These are phyloP conservation scores for Rhingia campestris DNA, from an alignment of 2,888 invertebrate species.

Conservation along the genomic window DNA sequence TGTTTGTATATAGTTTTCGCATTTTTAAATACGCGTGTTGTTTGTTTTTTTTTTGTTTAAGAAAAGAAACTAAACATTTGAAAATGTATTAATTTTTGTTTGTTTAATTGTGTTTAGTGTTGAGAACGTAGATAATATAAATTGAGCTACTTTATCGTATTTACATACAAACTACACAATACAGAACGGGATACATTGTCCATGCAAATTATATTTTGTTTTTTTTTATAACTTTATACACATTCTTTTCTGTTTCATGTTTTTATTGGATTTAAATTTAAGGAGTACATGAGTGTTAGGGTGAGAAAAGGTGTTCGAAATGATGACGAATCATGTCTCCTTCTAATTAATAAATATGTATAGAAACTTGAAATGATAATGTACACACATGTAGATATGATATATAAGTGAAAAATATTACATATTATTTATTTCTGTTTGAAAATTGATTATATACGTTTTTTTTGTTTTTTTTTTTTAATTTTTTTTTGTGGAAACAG, in stretches of 20 bases:
- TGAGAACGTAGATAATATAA: slow-evolving; percentile 49
- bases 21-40: slow-evolving; percentile 20
- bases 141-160: slow-evolving; percentile 63
- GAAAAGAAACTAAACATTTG: slow-evolving; percentile 26
- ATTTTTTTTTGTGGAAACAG: slow-evolving; percentile 45
- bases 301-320: slow-evolving; percentile 13
- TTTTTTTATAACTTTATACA: not conserved
- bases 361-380: slow-evolving; percentile 40
- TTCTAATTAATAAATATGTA: slow-evolving; percentile 27
- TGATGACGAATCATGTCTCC: slow-evolving; percentile 5
- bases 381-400: slow-evolving; percentile 13
- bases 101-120: slow-evolving; percentile 24
- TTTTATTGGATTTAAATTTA: slow-evolving; percentile 22
- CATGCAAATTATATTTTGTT: slow-evolving; percentile 5
- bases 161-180: slow-evolving; percentile 44
- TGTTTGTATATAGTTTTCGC: slow-evolving; percentile 33
- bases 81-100: not conserved
- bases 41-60: not conserved
- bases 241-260: slow-evolving; percentile 10
- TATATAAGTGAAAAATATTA: not conserved
- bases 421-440: slow-evolving; percentile 12
- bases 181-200: slow-evolving; percentile 28
- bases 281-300: slow-evolving; percentile 3
- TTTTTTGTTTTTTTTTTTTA: slow-evolving; percentile 6
- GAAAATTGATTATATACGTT: slow-evolving; percentile 17